Percentiles rank a stretch among this genome's conserved stretches.
Conservation (phyloP, 2,113 vertebrate species). For the Sturnira hondurensis region DNA sequence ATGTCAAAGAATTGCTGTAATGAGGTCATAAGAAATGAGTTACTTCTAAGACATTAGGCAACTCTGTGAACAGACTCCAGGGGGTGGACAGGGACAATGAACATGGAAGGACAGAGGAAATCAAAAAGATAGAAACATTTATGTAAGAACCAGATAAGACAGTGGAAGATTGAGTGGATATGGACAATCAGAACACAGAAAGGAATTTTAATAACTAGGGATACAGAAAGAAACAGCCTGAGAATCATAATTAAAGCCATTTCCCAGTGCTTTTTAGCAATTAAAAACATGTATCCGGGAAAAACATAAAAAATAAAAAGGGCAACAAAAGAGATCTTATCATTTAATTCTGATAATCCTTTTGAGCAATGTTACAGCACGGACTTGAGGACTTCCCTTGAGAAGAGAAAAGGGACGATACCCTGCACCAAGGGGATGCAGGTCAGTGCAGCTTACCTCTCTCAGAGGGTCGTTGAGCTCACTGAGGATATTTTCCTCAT, state of each 20-base stretch:
- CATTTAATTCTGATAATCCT: not conserved
- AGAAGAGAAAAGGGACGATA: not conserved
- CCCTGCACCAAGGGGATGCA: accelerated
- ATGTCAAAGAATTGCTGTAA: not conserved
- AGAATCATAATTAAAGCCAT: not conserved
- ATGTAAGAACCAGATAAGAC: not conserved
- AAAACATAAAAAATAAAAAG: not conserved
- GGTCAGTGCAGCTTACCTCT: slow-evolving; percentile 86
- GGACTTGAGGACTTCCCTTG: not conserved
- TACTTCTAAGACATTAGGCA: not conserved
- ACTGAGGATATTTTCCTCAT: slow-evolving; percentile 97
- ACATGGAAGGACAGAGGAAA: not conserved
- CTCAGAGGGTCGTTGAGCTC: slow-evolving; percentile 98
- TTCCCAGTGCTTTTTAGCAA: not conserved
- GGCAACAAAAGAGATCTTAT: not conserved
- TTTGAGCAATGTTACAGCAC: not conserved
- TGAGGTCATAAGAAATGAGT: not conserved
- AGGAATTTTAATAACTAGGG: not conserved
- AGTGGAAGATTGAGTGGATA: not conserved
- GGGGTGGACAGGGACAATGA: not conserved
- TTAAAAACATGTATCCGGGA: not conserved
- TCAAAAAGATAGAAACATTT: not conserved
- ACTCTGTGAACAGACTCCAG: not conserved
- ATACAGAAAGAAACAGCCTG: not conserved
- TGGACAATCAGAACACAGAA: not conserved